Conservation (phyloP, 2,797 vertebrate genomes). For the Denticeps clupeoides region DNA sequence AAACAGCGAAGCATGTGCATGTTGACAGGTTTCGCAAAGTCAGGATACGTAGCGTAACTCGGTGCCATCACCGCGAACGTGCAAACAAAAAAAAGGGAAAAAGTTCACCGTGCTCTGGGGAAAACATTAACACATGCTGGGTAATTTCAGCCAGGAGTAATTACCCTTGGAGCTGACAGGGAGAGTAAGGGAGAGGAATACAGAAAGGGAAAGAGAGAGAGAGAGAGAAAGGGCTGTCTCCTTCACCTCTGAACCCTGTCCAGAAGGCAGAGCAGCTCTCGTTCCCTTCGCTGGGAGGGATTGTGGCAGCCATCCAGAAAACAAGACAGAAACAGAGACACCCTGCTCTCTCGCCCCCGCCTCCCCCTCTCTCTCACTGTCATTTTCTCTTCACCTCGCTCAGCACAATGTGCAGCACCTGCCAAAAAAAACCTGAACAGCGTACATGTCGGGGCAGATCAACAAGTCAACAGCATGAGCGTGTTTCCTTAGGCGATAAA, state of each 20-base stretch:
- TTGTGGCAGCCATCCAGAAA: slow-evolving; percentile 36
- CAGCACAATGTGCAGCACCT: no score
- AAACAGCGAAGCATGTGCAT: no score
- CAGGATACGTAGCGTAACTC: no score
- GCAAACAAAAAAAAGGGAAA: neutral
- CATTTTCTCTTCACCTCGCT: neutral
- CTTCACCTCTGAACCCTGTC: slow-evolving; percentile 95
- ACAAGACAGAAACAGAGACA: slow-evolving; percentile 27
- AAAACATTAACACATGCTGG: slow-evolving; percentile 99
- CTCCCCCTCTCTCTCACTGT: neutral
- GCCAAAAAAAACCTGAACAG: no score
- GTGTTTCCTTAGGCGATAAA: no score
- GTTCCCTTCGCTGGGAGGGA: neutral
- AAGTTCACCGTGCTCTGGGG: no score
- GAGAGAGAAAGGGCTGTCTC: slow-evolving; percentile 83
- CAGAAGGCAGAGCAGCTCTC: slow-evolving; percentile 63
- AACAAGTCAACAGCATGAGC: no score
- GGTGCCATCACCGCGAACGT: no score
- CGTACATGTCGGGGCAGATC: no score
- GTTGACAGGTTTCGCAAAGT: no score
- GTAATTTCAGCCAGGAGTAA: slow-evolving; percentile 99
- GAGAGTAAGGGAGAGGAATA: slow-evolving; percentile 74
- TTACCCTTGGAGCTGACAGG: slow-evolving; percentile 99
- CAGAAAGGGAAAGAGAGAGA: slow-evolving; percentile 47
- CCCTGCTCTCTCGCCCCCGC: neutral